phyloP scores from a whole-genome alignment of 2,113 vertebrate genomes.

The Cathartes aura region DNA sequence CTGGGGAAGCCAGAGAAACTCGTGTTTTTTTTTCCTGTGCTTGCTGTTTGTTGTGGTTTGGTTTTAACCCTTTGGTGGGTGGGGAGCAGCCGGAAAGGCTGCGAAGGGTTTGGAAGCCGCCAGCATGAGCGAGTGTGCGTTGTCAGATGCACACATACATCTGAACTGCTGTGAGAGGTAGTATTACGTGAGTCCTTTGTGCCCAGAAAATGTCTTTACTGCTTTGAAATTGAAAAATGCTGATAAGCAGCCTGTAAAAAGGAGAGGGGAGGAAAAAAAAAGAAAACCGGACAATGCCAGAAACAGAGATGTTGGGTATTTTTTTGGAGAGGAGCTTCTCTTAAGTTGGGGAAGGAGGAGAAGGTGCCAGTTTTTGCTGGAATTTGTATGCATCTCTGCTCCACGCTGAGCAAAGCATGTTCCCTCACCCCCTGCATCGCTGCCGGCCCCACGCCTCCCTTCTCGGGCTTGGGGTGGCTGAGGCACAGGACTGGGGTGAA shows the following conservation, averaged over 20 bases:
- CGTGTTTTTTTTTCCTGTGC: background rate
- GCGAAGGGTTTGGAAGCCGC: background rate
- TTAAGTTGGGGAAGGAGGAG: background rate
- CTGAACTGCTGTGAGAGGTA: slow-evolving; percentile 51
- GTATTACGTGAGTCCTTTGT: slow-evolving; percentile 34
- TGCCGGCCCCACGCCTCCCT: background rate
- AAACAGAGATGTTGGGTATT: background rate
- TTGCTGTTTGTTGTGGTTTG: slow-evolving; percentile 62
- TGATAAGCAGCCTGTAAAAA: background rate
- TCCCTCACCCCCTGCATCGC: background rate
- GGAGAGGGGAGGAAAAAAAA: too few species aligned
- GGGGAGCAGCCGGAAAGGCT: background rate
- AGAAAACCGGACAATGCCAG: background rate
- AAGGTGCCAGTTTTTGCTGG: background rate
- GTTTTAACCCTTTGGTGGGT: slow-evolving; percentile 35
- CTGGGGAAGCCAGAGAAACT: slow-evolving; percentile 46
- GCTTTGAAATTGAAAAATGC: slow-evolving; percentile 53
- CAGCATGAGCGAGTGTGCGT: background rate
- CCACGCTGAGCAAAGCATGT: background rate
- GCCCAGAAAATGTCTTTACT: slow-evolving; percentile 22
- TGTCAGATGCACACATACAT: background rate
- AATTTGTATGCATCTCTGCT: background rate
- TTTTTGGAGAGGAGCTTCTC: background rate
- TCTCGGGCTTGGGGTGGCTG: background rate
- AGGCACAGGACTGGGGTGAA: background rate